Evolutionary conservation across 2,797 vertebrate species (phyloP), one percentile per base, ranked within the genome.

Genomic region (Odontamblyopus lacepedii): DNA sequence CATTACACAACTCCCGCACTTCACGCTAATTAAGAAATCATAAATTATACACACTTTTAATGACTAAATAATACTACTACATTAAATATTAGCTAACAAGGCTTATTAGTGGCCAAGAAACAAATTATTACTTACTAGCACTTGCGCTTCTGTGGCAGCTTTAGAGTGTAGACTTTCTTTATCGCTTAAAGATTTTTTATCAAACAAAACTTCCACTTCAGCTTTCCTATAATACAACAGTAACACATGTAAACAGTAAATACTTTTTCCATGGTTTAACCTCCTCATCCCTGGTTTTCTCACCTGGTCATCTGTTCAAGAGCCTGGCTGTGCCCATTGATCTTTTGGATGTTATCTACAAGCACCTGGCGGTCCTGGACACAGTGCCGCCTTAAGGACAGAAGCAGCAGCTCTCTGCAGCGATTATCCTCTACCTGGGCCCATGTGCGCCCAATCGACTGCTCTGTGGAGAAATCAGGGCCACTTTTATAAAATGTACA

Each of bases 241-340:
- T 63, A 48, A 50, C 13, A 64, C 11, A 16, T 5, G 11, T 13
- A 23, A 32, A 68, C 12, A 32, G 6, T 35, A 29, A 38, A 18
- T 8, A 15, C 44, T 51, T 13, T 23, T 59, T 69, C 27, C 7
- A 48, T n/a, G 44, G 48, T 16, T 29, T 8, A 50, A 38, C 6
- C 15, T 27, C 8, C 15, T 50, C 12, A 1, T 41, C 30, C 51
- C 1, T 44, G 26, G 35, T 11, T n/a, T 67, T 0, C 51, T 71
- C 70, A 94, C 94, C 83, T 92, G n/a, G 85, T 75, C 32, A 92
- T 85, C 44, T 92, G 84, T 23, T 91, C 90, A 69, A 95, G 76
- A 38, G 51, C 72, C 69, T 88, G 84, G 59, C 87, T 71, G 64
- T 93, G 89, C 4, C 15, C 70, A n/a, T 63, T 79, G 74, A 94